phyloP scores from a whole-genome alignment of 2,113 vertebrate species.

The Brachyhypopomus gauderio region DNA sequence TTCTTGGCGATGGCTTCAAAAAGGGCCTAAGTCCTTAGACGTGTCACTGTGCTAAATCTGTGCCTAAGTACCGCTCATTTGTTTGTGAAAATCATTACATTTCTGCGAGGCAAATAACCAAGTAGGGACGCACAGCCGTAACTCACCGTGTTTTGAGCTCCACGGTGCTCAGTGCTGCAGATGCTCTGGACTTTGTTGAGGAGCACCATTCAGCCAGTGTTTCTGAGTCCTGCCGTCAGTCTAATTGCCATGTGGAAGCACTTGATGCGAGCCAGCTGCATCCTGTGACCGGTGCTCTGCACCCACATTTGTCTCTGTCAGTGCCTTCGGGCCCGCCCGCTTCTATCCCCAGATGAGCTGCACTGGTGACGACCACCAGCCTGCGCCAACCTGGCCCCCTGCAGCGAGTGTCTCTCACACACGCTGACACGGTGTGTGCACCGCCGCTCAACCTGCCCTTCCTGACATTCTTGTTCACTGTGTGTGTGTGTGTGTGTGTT shows the following conservation, averaged over 20 bases:
- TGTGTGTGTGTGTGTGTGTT: constrained; percentile 19
- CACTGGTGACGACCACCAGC: constrained; percentile 58
- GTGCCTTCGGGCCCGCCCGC: constrained; percentile 58
- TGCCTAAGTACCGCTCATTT: neutral
- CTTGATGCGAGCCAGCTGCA: constrained; percentile 75
- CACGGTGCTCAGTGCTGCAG: constrained; percentile 38
- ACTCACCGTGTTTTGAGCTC: neutral
- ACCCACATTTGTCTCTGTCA: constrained; percentile 74
- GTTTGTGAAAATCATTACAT: neutral
- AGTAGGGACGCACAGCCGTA: neutral
- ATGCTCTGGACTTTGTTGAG: constrained; percentile 52
- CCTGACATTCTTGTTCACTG: neutral
- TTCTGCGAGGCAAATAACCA: neutral
- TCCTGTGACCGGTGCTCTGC: constrained; percentile 68
- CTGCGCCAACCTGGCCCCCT: constrained; percentile 16
- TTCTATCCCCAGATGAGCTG: constrained; percentile 62
- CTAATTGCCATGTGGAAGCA: constrained; percentile 70
- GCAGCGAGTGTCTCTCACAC: neutral
- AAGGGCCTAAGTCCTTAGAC: too few species aligned
- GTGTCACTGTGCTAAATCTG: too few species aligned
- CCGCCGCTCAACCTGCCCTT: neutral
- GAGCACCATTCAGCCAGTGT: constrained; percentile 45
- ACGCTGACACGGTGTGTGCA: constrained; percentile 26
- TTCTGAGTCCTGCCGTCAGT: constrained; percentile 57
- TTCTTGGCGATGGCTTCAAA: too few species aligned